phyloP scores from a whole-genome alignment of 2,113 vertebrate species.

The Phycodurus eques region DNA sequence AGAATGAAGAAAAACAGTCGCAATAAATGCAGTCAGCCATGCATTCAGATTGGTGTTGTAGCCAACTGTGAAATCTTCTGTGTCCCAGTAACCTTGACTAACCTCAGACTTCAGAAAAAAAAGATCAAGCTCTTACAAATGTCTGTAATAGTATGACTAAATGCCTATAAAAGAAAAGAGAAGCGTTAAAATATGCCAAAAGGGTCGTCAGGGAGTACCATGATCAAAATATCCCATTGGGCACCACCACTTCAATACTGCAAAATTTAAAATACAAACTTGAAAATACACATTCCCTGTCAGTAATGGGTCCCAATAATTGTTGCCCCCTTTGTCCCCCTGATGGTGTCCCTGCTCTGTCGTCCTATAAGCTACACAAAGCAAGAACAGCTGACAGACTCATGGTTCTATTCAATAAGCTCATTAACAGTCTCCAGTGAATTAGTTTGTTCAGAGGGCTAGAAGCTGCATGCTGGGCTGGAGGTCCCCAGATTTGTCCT shows the following conservation, averaged over 20 bases:
- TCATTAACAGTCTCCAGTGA: slow-evolving; percentile 44
- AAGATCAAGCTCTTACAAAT: neutral
- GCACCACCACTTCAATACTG: neutral
- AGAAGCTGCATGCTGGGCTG: slow-evolving; percentile 10
- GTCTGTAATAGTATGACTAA: too few relatives aligned
- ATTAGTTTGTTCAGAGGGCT: slow-evolving; percentile 14
- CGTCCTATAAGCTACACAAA: neutral
- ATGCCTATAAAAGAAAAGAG: neutral
- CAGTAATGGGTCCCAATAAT: neutral
- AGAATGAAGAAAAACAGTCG: neutral
- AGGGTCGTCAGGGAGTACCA: neutral
- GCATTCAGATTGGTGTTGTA: neutral
- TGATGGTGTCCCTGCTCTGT: neutral
- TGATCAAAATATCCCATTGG: neutral
- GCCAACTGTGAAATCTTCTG: slow-evolving; percentile 1
- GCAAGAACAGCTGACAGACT: slow-evolving; percentile 1
- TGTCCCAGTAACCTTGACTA: neutral
- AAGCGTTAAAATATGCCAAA: neutral
- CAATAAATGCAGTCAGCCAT: neutral
- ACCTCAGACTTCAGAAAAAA: neutral
- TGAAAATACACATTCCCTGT: neutral
- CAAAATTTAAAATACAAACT: neutral
- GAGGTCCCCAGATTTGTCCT: slow-evolving; percentile 44
- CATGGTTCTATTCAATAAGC: slow-evolving; percentile 21
- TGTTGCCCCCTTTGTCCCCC: neutral